Conservation (phyloP, 1,140 invertebrate species). For the Drosophila tropicalis region DNA sequence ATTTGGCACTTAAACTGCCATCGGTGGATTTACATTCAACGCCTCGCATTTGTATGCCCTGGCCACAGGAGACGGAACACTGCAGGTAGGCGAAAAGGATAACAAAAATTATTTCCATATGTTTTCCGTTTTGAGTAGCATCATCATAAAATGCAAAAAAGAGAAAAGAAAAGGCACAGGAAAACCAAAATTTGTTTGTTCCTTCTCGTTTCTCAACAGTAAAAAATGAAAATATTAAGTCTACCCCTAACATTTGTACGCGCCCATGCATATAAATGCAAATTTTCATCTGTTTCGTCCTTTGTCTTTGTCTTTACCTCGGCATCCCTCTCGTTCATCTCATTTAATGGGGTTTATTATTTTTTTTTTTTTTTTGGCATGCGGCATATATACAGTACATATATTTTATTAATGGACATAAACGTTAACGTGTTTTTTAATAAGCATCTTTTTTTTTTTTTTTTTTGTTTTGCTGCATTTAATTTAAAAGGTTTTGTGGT, state of each 20-base stretch:
- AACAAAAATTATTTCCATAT: conserved; percentile 73
- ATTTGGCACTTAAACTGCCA: conserved; percentile 83
- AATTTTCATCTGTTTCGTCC: conserved; percentile 56
- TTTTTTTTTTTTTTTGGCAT: conserved; percentile 21
- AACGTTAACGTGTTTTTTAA: conserved; percentile 60
- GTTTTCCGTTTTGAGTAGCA: conserved; percentile 43
- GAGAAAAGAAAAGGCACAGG: neutral
- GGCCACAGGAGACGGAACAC: conserved; percentile 95
- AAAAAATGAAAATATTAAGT: conserved; percentile 11
- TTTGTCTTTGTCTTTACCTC: conserved; percentile 12
- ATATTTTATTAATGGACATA: conserved; percentile 72
- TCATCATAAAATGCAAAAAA: conserved; percentile 46
- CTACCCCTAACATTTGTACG: conserved; percentile 37
- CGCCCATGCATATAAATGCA: conserved; percentile 63
- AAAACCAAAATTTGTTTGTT: conserved; percentile 2
- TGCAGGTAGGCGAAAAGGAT: conserved; percentile 75
- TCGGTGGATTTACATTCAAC: conserved; percentile 89
- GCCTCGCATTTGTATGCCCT: conserved; percentile 90
- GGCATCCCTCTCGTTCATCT: conserved; percentile 7
- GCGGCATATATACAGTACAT: conserved; percentile 40
- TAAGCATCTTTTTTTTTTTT: conserved; percentile 36
- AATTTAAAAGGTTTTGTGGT: conserved; percentile 40
- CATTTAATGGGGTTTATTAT: conserved; percentile 64
- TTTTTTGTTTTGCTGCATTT: conserved; percentile 28
- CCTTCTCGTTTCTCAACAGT: neutral